Evolutionary conservation across 2,888 invertebrate genomes (phyloP).

Genomic region (Dioctria linearis): DNA sequence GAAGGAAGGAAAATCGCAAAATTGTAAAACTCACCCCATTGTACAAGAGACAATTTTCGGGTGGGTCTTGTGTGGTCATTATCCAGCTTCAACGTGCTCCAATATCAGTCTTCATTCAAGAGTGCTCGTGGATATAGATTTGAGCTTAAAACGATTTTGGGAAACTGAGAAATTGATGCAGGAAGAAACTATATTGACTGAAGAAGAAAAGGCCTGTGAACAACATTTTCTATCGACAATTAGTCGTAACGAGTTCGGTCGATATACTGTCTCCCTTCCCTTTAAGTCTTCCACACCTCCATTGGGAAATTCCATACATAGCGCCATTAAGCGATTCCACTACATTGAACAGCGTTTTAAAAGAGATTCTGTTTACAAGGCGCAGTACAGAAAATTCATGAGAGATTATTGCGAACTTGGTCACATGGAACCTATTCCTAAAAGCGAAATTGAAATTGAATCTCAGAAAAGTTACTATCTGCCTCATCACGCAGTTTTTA

Average conservation of each 20-base stretch:
- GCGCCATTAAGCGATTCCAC: too few relatives aligned
- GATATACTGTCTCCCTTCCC: not conserved
- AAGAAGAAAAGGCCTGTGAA: not conserved
- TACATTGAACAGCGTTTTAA: too few relatives aligned
- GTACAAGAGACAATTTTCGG: not conserved
- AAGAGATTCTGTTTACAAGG: too few relatives aligned
- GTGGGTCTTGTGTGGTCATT: not conserved
- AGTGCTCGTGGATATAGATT: not conserved
- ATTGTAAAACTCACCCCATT: too few relatives aligned
- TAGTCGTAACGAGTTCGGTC: not conserved
- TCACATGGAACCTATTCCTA: too few relatives aligned
- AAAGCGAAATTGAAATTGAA: too few relatives aligned
- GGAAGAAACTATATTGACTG: not conserved
- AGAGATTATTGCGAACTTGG: too few relatives aligned
- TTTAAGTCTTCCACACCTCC: not conserved
- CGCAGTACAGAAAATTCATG: too few relatives aligned
- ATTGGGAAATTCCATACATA: not conserved
- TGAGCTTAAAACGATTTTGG: not conserved
- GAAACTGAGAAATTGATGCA: not conserved
- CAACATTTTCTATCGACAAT: not conserved
- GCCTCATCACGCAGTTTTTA: too few relatives aligned
- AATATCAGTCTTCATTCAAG: not conserved
- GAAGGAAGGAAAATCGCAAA: too few relatives aligned
- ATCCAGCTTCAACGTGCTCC: not conserved
- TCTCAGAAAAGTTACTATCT: too few relatives aligned